Percentiles rank a stretch among this genome's conserved stretches.
These are phyloP conservation scores for Eilema caniola DNA, from an alignment of 2,888 invertebrate species.

Conservation along the genomic window DNA sequence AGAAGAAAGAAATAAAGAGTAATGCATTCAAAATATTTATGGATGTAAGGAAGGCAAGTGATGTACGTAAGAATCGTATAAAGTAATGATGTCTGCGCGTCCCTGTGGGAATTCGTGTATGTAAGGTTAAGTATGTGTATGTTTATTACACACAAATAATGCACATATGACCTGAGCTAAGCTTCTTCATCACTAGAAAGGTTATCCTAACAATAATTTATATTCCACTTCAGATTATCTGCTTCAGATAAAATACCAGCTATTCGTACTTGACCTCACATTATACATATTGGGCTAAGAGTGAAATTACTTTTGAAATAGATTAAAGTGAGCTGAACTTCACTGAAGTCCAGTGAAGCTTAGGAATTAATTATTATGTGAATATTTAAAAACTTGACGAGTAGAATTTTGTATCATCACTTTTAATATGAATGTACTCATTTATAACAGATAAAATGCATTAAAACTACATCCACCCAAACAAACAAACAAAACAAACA, in stretches of 20 bases:
- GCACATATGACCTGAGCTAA: conserved; percentile 1
- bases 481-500: too few species aligned
- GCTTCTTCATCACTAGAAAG: conserved; percentile 26
- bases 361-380: neutral
- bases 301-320: too few species aligned
- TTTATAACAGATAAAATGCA: too few species aligned
- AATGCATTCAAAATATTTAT: neutral
- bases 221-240: conserved; percentile 15
- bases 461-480: neutral
- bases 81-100: neutral
- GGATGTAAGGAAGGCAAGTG: neutral
- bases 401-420: too few species aligned
- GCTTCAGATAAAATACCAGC: too few species aligned
- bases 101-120: neutral
- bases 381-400: neutral
- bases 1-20: neutral
- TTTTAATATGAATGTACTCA: too few species aligned
- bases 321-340: too few species aligned
- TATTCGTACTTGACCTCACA: conserved; percentile 22
- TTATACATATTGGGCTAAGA: too few species aligned
- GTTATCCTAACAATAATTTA: conserved; percentile 29
- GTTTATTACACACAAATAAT: neutral
- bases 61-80: neutral
- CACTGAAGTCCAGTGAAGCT: neutral
- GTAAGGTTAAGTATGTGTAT: neutral